Evolutionary conservation across 2,797 vertebrate species (phyloP), one percentile per base, ranked within the genome.

Genomic region (Geotrypetes seraphini): DNA sequence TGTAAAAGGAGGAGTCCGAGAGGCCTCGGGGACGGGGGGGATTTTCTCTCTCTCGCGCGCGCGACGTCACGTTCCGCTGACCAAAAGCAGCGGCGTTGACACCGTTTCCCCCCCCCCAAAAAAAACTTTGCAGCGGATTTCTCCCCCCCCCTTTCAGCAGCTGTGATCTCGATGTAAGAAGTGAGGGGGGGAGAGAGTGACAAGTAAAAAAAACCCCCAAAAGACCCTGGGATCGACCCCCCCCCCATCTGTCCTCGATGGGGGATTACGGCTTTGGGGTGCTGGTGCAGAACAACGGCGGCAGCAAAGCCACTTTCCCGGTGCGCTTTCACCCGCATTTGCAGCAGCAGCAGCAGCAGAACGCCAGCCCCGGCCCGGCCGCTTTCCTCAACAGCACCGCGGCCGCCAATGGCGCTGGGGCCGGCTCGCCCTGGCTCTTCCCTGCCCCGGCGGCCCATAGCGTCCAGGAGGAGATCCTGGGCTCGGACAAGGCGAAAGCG

Each of bases 211-310:
- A n/a, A n/a, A n/a, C n/a, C n/a, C n/a, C n/a, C n/a, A n/a, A n/a
- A n/a, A n/a, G n/a, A n/a, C n/a, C n/a, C n/a, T n/a, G n/a, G n/a
- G n/a, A n/a, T n/a, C n/a, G n/a, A n/a, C n/a, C n/a, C n/a, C n/a
- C n/a, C n/a, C n/a, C n/a, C n/a, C n/a, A n/a, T n/a, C n/a, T n/a
- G n/a, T n/a, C n/a, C n/a, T n/a, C n/a, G n/a, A 99, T 99, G 96
- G 96, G 93, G 88, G 96, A 99, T 94, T 99, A 97, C 93, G 93
- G 92, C 86, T 99, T 99, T 75, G 95, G 95, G 85, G 93, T 97
- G 84, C 84, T 99, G 84, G 92, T 97, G 74, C 96, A 99, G 86
- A 97, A 93, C 89, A 90, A 93, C 78, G 85, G 89, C 53, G 87
- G 90, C 73, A 97, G 89, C 78, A 99, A 99, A 83, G 90, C 94